Base-by-base conservation (phyloP, 2,113 vertebrate genomes). In the Muntiacus reevesi region DNA sequence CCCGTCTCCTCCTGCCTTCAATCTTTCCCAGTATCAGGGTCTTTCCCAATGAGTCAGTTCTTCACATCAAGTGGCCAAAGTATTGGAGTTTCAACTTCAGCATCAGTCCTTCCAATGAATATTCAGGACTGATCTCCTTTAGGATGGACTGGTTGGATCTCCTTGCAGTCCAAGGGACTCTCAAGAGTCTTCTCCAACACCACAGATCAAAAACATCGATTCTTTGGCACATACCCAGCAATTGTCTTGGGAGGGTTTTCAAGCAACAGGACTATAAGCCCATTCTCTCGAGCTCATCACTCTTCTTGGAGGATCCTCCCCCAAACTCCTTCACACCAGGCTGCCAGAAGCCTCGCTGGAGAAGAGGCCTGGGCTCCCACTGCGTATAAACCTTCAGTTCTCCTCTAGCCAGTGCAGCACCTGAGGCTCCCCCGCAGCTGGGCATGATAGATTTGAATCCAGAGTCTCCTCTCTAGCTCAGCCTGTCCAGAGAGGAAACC, bases 31-130 rank as follows among this genome's bases (percentile, higher is more conserved):
- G 67, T 19, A 40, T 23, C 5, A 0, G 10, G 67, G 67, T 74
- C n/a, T 74, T 74, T 74, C 13, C 67, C 23, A 6, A 23, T 23
- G 19, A 74, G 67, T 74, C 10, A 23, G 10, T 6, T 74, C n/a
- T 74, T 74, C 2, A 0, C 10, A 74, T 74, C 19, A 74, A 1
- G 5, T 40, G 19, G n/a, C n/a, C 67, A 40, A 11, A 71, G 9
- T 71, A 71, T 36, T 71, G 5, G 67, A 25, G 19, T 40, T 74
- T 40, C 67, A 71, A 5, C 67, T 71, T 71, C 67, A 71, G 19
- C 67, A 71, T 40, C 67, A 71, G n/a, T 71, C n/a, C 67, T 40
- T 71, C 67, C n/a, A 71, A 23, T 6, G 36, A 40, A 71, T 23
- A 71, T 40, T 40, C n/a, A 40, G 67, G 67, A 40, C 67, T 71